A percentile compares a stretch with the other conserved stretches of the same genome.
Evolutionary conservation across 2,797 vertebrate genomes (phyloP).

Genomic region (Alosa sapidissima): DNA sequence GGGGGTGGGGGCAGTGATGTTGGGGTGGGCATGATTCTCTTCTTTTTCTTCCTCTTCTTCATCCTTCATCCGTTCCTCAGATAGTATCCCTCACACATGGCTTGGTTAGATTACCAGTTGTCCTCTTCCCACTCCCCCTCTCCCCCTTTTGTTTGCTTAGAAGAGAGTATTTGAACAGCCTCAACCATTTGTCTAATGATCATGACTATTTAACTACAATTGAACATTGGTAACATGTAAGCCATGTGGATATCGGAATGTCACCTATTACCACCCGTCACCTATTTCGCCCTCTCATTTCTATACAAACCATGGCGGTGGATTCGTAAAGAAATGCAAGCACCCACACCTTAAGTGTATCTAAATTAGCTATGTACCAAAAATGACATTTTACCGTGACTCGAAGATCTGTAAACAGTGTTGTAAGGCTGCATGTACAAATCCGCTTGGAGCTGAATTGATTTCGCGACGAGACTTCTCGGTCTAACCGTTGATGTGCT

Average conservation of each 20-base stretch:
- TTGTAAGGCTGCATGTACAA: too few relatives aligned
- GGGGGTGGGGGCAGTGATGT: conserved; percentile 43
- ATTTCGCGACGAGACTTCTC: too few relatives aligned
- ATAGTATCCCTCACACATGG: conserved; percentile 55
- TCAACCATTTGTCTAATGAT: background rate
- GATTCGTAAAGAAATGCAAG: too few relatives aligned
- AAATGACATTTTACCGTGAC: too few relatives aligned
- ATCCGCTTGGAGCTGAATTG: too few relatives aligned
- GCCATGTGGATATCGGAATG: background rate
- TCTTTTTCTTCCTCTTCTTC: conserved; percentile 37
- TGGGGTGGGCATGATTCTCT: conserved; percentile 26
- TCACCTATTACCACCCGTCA: too few relatives aligned
- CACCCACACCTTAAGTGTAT: too few relatives aligned
- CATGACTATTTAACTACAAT: background rate
- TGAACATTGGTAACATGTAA: background rate
- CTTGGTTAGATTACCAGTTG: conserved; percentile 49
- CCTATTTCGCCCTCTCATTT: too few relatives aligned
- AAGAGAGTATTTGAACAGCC: background rate
- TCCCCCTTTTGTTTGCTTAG: conserved; percentile 47
- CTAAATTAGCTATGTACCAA: too few relatives aligned
- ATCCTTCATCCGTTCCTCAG: conserved; percentile 33
- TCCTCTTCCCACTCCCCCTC: conserved; percentile 23
- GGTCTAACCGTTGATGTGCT: too few relatives aligned
- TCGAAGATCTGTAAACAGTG: too few relatives aligned
- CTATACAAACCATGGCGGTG: too few relatives aligned